A percentile compares a stretch with the other conserved stretches of the same genome.
These are phyloP conservation scores for Heliconius eleuchia DNA, from an alignment of 1,140 invertebrate genomes.

Conservation along the genomic window DNA sequence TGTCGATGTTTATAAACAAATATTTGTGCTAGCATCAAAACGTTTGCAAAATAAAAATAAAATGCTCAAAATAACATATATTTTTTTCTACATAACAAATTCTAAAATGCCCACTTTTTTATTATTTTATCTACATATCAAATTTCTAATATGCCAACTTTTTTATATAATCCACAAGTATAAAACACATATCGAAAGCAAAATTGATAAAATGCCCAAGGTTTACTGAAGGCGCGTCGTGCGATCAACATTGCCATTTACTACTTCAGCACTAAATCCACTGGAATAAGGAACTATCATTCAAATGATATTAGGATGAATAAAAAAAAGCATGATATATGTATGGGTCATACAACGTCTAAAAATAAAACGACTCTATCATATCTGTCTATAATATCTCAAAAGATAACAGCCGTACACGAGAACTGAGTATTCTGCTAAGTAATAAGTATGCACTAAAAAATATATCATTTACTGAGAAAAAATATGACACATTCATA, in stretches of 20 bases:
- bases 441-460: not conserved
- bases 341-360: not conserved
- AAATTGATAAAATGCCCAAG: constrained; percentile 15
- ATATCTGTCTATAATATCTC: not conserved
- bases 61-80: not conserved
- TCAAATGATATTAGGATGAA: constrained; percentile 4
- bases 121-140: no score
- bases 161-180: not conserved
- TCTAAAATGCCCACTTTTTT: not conserved
- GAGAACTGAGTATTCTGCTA: not conserved
- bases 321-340: not conserved
- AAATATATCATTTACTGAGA: not conserved
- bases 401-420: not conserved
- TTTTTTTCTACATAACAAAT: not conserved
- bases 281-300: constrained; percentile 23
- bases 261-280: constrained; percentile 16
- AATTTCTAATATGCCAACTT: not conserved
- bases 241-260: constrained; percentile 4
- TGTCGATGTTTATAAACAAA: not conserved
- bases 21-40: not conserved
- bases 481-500: not conserved
- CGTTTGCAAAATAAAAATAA: not conserved
- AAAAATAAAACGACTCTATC: not conserved
- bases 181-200: constrained; percentile 25
- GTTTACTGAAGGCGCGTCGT: constrained; percentile 2